Conservation (phyloP, 2,797 vertebrate genomes). For the Ataeniobius toweri region DNA sequence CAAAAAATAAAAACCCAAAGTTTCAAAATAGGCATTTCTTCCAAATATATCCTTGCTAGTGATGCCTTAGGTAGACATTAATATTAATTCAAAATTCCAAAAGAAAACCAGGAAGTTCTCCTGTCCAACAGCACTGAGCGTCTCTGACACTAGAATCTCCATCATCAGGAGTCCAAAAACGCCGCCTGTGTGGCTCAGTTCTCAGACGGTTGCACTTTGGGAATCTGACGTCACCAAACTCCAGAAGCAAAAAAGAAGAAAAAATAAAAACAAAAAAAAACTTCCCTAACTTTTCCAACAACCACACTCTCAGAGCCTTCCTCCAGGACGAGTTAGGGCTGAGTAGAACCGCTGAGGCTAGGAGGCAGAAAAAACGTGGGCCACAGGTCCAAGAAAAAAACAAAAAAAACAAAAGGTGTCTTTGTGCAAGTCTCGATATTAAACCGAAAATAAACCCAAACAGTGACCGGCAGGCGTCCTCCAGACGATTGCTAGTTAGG, state of each 20-base stretch:
- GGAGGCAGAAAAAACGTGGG: slow-evolving; percentile 35
- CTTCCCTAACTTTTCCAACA: slow-evolving; percentile 29
- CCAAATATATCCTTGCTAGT: slow-evolving; percentile 62
- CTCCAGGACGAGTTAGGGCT: slow-evolving; percentile 29
- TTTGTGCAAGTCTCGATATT: slow-evolving; percentile 82
- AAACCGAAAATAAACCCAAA: slow-evolving; percentile 46
- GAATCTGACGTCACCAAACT: slow-evolving; percentile 56
- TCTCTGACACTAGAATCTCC: slow-evolving; percentile 62
- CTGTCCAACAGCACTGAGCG: slow-evolving; percentile 59
- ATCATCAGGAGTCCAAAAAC: slow-evolving; percentile 57
- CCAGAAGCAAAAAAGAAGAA: slow-evolving; percentile 55
- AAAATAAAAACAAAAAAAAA: slow-evolving; percentile 46
- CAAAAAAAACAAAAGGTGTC: slow-evolving; percentile 83
- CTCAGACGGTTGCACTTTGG: slow-evolving; percentile 42
- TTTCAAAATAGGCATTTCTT: slow-evolving; percentile 74
- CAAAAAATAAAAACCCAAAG: slow-evolving; percentile 72
- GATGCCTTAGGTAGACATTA: slow-evolving; percentile 68
- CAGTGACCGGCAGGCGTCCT: slow-evolving; percentile 75
- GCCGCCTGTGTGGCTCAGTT: slow-evolving; percentile 44
- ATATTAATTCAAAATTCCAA: slow-evolving; percentile 69
- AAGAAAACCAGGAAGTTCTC: slow-evolving; percentile 64
- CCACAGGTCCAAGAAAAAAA: slow-evolving; percentile 72
- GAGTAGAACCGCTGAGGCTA: slow-evolving; percentile 47
- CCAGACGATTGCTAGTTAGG: slow-evolving; percentile 58
- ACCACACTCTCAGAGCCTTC: slow-evolving; percentile 60